A percentile compares a stretch with the other conserved stretches of the same genome.
These are phyloP conservation scores for Magallana ariakensis DNA, from an alignment of 1,140 invertebrate genomes.

Conservation along the genomic window DNA sequence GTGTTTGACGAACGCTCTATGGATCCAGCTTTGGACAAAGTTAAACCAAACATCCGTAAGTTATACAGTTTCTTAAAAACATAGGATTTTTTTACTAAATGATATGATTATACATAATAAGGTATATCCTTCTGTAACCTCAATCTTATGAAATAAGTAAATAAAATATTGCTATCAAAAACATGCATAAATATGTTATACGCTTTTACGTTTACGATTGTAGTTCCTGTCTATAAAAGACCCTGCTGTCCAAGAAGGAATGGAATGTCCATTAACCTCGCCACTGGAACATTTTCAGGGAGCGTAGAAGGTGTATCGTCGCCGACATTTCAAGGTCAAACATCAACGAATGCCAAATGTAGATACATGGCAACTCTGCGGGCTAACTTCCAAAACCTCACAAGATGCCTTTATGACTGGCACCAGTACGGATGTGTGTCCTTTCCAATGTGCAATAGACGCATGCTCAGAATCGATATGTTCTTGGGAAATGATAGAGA, in stretches of 20 bases:
- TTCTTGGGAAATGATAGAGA: neutral
- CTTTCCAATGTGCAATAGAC: neutral
- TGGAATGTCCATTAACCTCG: neutral
- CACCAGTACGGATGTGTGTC: neutral
- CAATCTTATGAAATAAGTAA: no score
- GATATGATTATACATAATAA: no score
- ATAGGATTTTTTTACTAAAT: neutral
- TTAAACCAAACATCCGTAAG: no score
- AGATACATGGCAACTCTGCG: neutral
- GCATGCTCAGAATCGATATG: constrained; percentile 25
- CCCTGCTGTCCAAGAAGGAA: neutral
- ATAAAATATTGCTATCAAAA: no score
- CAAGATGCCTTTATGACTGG: neutral
- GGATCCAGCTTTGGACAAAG: no score
- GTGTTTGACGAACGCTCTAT: no score
- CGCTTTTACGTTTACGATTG: no score
- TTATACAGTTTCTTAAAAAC: neutral
- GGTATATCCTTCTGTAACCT: no score
- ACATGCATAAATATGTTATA: no score
- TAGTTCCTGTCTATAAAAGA: neutral
- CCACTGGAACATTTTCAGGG: neutral
- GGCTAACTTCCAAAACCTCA: constrained; percentile 2
- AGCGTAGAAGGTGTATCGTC: neutral
- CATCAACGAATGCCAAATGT: neutral
- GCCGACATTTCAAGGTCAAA: neutral